Conservation (phyloP, 2,797 vertebrate genomes). For the Labroides dimidiatus region DNA sequence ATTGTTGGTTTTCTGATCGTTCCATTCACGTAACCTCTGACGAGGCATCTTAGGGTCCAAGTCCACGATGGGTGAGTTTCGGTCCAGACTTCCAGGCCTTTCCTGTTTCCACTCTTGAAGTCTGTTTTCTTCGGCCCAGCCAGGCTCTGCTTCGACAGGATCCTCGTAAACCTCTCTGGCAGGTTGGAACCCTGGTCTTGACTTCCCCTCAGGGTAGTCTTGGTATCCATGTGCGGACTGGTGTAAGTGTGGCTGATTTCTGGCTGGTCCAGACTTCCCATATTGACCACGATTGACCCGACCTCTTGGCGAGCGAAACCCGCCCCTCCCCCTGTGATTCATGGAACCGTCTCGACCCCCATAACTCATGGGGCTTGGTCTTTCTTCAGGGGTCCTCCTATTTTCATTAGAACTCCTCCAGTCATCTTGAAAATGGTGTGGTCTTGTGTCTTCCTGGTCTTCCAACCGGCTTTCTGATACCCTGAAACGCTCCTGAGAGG, state of each 20-base stretch:
- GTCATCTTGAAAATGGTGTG: conserved; percentile 25
- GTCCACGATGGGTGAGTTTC: not conserved
- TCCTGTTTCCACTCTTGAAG: conserved; percentile 35
- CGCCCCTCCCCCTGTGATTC: conserved; percentile 36
- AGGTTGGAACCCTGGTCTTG: conserved; percentile 9
- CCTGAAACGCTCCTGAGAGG: conserved; percentile 55
- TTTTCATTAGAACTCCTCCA: conserved; percentile 40
- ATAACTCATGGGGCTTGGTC: conserved; percentile 7
- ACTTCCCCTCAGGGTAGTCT: conserved; percentile 29
- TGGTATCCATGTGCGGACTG: conserved; percentile 34
- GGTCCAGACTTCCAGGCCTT: conserved; percentile 28
- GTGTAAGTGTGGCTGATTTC: conserved; percentile 24
- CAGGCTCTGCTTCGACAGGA: conserved; percentile 8
- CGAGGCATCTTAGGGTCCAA: conserved; percentile 52
- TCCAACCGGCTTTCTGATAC: conserved; percentile 16
- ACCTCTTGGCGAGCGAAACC: conserved; percentile 12
- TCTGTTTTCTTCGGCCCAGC: conserved; percentile 44
- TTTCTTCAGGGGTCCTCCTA: conserved; percentile 45
- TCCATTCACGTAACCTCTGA: conserved; percentile 47
- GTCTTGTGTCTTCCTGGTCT: conserved; percentile 19
- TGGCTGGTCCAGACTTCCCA: conserved; percentile 20
- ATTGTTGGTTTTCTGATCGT: conserved; percentile 28
- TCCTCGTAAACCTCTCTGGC: conserved; percentile 32
- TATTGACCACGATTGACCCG: conserved; percentile 4
- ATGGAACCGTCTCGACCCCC: conserved; percentile 4